phyloP scores from a whole-genome alignment of 2,888 invertebrate genomes.

The Allygus modestus region DNA sequence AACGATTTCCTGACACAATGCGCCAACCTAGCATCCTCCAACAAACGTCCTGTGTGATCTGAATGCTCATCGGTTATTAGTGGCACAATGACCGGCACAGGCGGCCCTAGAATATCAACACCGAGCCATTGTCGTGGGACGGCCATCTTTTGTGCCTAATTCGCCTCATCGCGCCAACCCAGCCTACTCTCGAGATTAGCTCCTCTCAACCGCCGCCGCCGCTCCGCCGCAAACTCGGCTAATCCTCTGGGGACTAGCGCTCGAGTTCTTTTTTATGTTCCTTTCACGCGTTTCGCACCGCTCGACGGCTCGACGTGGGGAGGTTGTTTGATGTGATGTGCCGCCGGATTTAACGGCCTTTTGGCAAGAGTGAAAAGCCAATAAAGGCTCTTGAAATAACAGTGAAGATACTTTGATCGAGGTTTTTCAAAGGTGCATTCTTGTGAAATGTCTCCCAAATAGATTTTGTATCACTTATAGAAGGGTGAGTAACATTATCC shows the following conservation, averaged over 20 bases:
- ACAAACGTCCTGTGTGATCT: not conserved
- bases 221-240: not conserved
- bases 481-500: too few species aligned
- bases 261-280: not conserved
- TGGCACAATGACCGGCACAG: slow-evolving; percentile 15
- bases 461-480: too few species aligned
- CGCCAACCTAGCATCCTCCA: not conserved
- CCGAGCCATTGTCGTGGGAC: slow-evolving; percentile 2
- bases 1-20: too few species aligned
- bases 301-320: not conserved
- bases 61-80: slow-evolving; percentile 30
- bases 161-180: slow-evolving; percentile 7
- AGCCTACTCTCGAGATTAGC: slow-evolving; percentile 12
- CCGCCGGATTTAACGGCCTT: slow-evolving; percentile 11
- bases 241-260: slow-evolving; percentile 7
- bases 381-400: not conserved
- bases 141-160: slow-evolving; percentile 42
- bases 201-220: not conserved
- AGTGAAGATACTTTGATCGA: too few species aligned
- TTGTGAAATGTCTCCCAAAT: too few species aligned
- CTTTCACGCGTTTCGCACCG: slow-evolving; percentile 5
- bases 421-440: too few species aligned
- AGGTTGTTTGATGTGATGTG: slow-evolving; percentile 16
- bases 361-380: not conserved
- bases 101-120: slow-evolving; percentile 25